phyloP scores from a whole-genome alignment of 2,797 vertebrate species.

The Ataeniobius toweri region DNA sequence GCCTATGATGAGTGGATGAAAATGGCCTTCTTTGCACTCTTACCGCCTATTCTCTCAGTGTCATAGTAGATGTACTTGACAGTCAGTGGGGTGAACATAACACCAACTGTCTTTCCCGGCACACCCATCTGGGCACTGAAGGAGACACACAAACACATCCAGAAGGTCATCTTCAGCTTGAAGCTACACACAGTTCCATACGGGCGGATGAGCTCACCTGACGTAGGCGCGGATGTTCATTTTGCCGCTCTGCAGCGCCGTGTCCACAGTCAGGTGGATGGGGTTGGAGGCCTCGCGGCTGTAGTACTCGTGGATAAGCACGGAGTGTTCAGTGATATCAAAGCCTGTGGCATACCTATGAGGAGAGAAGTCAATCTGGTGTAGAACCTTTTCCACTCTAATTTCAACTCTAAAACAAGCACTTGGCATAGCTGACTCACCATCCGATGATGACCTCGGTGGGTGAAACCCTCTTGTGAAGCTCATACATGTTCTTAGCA shows the following conservation, averaged over 20 bases:
- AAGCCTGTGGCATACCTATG: slow-evolving; percentile 96
- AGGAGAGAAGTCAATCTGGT: neutral
- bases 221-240: slow-evolving; percentile 97
- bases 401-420: neutral
- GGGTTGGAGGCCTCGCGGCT: slow-evolving; percentile 95
- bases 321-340: slow-evolving; percentile 97
- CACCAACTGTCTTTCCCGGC: slow-evolving; percentile 95
- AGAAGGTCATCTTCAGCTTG: slow-evolving; percentile 15
- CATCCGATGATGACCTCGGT: slow-evolving; percentile 98
- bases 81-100: slow-evolving; percentile 96
- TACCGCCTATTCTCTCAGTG: slow-evolving; percentile 94
- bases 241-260: slow-evolving; percentile 89
- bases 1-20: too few relatives aligned
- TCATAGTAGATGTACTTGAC: slow-evolving; percentile 93
- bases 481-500: slow-evolving; percentile 99
- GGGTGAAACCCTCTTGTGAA: slow-evolving; percentile 97
- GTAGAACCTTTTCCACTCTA: fast-evolving
- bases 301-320: slow-evolving; percentile 98
- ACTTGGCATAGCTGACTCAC: slow-evolving; percentile 57
- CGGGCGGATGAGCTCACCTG: slow-evolving; percentile 75
- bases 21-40: slow-evolving; percentile 44
- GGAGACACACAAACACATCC: slow-evolving; percentile 35
- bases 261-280: slow-evolving; percentile 93
- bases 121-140: slow-evolving; percentile 97
- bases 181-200: neutral